Conservation (phyloP, 2,797 vertebrate genomes). For the Darevskia nairensis region DNA sequence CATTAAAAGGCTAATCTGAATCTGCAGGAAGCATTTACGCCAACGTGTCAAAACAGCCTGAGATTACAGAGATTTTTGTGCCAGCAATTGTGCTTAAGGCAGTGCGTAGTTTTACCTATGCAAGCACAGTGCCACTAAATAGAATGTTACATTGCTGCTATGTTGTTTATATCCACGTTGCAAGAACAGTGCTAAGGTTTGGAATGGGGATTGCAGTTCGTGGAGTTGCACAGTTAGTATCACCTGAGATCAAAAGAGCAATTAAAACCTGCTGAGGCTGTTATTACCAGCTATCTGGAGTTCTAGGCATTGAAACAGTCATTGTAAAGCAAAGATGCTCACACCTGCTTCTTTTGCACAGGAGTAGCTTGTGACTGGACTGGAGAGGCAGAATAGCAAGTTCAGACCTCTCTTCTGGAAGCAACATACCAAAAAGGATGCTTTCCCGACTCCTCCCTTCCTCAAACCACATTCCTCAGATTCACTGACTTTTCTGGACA, state of each 20-base stretch:
- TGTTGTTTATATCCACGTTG: not conserved
- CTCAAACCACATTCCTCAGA: not conserved
- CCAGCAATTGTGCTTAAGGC: not conserved
- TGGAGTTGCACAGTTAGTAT: not conserved
- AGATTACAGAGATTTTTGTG: not conserved
- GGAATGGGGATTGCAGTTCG: not conserved
- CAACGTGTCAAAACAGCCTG: not conserved
- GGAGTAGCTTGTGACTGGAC: not conserved
- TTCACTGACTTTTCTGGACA: not conserved
- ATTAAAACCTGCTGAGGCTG: not conserved
- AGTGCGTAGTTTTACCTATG: not conserved
- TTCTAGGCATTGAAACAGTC: not conserved
- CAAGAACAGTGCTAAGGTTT: not conserved
- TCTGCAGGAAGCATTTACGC: not conserved
- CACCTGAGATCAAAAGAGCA: fast-evolving
- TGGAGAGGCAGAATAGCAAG: not conserved
- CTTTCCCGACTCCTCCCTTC: not conserved
- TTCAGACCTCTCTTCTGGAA: not conserved
- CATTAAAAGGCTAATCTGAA: not conserved
- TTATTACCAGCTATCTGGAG: not conserved
- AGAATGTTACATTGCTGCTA: not conserved
- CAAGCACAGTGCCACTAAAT: not conserved
- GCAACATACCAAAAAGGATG: not conserved
- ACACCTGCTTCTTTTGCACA: not conserved
- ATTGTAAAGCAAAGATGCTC: not conserved